A percentile compares a stretch with the other conserved stretches of the same genome.
These are phyloP conservation scores for Potamilus streckersoni DNA, from an alignment of 1,140 invertebrate genomes.

Conservation along the genomic window DNA sequence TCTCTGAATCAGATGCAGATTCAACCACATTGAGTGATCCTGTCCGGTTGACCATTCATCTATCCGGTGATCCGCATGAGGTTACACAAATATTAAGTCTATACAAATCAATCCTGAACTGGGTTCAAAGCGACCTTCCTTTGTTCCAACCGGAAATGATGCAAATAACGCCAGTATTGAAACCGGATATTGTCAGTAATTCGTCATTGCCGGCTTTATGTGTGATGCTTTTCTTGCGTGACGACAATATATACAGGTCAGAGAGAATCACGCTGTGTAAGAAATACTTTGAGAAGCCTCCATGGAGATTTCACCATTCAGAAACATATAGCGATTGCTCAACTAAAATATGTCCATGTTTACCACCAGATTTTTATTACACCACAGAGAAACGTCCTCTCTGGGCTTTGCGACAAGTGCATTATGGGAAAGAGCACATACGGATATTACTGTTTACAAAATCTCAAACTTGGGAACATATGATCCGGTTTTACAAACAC, in stretches of 20 bases:
- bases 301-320: slow-evolving; percentile 63
- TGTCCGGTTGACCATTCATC: slow-evolving; percentile 38
- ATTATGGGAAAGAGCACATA: slow-evolving; percentile 61
- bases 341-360: slow-evolving; percentile 50
- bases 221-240: slow-evolving; percentile 53
- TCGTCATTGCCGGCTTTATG: slow-evolving; percentile 26
- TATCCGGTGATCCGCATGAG: slow-evolving; percentile 40
- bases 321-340: slow-evolving; percentile 47
- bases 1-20: slow-evolving; percentile 41
- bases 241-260: slow-evolving; percentile 44
- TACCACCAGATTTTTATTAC: slow-evolving; percentile 57
- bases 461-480: slow-evolving; percentile 54
- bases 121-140: slow-evolving; percentile 51
- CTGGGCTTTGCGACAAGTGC: slow-evolving; percentile 58
- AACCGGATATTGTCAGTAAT: slow-evolving; percentile 10
- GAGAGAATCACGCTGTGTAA: slow-evolving; percentile 47
- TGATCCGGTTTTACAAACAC: slow-evolving; percentile 57
- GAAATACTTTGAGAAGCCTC: slow-evolving; percentile 46
- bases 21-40: slow-evolving; percentile 32
- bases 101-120: slow-evolving; percentile 50
- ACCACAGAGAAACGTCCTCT: slow-evolving; percentile 56
- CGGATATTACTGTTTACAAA: slow-evolving; percentile 53
- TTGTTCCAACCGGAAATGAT: slow-evolving; percentile 43
- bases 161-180: slow-evolving; percentile 10
- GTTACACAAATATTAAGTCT: slow-evolving; percentile 24